Evolutionary conservation across 2,888 invertebrate species (phyloP).

Genomic region (Thera britannica): DNA sequence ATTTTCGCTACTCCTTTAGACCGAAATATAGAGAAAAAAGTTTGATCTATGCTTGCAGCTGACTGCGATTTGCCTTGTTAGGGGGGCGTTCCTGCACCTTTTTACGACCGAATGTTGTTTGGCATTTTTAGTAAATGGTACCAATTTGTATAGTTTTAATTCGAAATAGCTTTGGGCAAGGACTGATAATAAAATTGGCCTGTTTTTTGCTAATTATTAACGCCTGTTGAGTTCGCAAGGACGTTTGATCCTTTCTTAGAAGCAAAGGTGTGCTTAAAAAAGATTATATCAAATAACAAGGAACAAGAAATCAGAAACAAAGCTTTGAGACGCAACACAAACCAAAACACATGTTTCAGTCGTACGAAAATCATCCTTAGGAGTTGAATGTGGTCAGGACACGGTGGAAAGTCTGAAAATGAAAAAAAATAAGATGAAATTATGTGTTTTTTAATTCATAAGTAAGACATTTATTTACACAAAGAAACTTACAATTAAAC

Average conservation of each 20-base stretch:
- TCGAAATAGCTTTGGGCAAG: constrained; percentile 27
- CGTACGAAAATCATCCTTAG: too few relatives aligned
- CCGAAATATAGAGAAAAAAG: constrained; percentile 16
- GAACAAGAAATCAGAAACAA: neutral
- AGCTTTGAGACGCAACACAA: neutral
- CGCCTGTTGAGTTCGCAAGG: constrained; percentile 25
- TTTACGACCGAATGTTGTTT: constrained; percentile 18
- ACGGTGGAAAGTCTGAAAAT: too few relatives aligned
- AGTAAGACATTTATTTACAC: too few relatives aligned
- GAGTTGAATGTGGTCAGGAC: too few relatives aligned
- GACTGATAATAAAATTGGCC: constrained; percentile 24
- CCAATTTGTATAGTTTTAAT: constrained; percentile 32
- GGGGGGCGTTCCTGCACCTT: constrained; percentile 26
- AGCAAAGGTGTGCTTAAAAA: constrained; percentile 22
- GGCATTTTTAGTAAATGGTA: constrained; percentile 28
- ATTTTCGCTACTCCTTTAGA: neutral
- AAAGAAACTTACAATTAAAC: too few relatives aligned
- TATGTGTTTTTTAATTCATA: too few relatives aligned
- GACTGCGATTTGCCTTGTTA: constrained; percentile 18
- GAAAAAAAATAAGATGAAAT: too few relatives aligned
- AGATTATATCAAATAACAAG: constrained; percentile 1
- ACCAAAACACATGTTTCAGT: neutral
- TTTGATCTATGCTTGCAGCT: constrained; percentile 24
- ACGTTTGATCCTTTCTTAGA: constrained; percentile 28
- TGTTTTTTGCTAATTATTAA: constrained; percentile 34